Evolutionary conservation across 2,888 invertebrate genomes (phyloP), one percentile per base, ranked within the genome.

Genomic region (Pyralis farinalis): DNA sequence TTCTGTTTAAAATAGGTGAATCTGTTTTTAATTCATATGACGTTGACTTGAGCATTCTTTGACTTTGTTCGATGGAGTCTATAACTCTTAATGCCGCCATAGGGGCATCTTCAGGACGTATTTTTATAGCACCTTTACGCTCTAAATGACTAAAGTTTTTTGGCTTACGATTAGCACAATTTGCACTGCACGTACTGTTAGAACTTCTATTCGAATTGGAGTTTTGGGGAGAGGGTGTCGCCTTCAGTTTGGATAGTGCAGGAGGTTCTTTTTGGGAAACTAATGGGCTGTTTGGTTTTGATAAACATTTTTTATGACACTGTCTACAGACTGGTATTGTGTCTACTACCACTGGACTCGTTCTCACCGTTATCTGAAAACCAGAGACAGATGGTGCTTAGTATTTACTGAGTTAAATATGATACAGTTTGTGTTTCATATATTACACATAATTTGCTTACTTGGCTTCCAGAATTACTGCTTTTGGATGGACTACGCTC

Each of bases 381-480:
- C 1, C 5, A 1, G 28, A 20, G 16, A 28, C 3, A 27, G 9
- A 3, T 31, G 3, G 11, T 11, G 30, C 1, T 7, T 12, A 7
- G 10, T 11, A 10, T 10, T n/a, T n/a, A n/a, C 1, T 11, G 1
- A 30, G n/a, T n/a, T n/a, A 16, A 1, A 12, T 4, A 16, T 16
- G 4, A 4, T n/a, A 16, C 2, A 32, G n/a, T 6, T 16, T 32
- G 16, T 16, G 4, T 16, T 16, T 12, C 2, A n/a, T 16, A 4
- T 16, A 16, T 16, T 16, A 16, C 16, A 16, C 2, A 16, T 16
- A 16, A 4, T 16, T 16, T 16, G 4, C 32, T 86, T 81, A 94
- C 94, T 90, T 94, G 94, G 74, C 94, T 94, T 62, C 93, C 95
- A 37, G 94, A 94, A 49, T 94, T 94, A 56, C 94, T 94, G 71